Conservation (phyloP, 2,888 invertebrate genomes). For the Eumacrocentrus americanus region DNA sequence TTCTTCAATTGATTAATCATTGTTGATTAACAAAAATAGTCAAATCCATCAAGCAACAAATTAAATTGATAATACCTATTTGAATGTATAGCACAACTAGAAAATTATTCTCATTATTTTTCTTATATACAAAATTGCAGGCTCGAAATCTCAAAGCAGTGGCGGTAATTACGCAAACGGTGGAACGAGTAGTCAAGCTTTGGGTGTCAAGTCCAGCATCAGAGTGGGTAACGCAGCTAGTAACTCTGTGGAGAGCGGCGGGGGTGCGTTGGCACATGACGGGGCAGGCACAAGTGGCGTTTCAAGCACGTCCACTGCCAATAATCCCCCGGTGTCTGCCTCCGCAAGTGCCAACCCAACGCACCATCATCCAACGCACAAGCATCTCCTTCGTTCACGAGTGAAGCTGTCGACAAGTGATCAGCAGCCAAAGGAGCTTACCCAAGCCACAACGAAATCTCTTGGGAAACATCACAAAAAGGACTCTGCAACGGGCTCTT, state of each 20-base stretch:
- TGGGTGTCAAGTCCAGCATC: slow-evolving; percentile 60
- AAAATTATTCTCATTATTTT: neutral
- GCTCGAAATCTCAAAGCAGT: slow-evolving; percentile 44
- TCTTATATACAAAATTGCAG: slow-evolving; percentile 27
- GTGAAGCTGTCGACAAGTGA: slow-evolving; percentile 51
- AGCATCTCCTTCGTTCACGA: slow-evolving; percentile 56
- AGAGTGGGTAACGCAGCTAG: slow-evolving; percentile 62
- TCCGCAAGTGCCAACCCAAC: slow-evolving; percentile 61
- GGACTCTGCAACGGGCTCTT: slow-evolving; percentile 70
- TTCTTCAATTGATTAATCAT: neutral
- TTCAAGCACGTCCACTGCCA: slow-evolving; percentile 51
- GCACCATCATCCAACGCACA: slow-evolving; percentile 61
- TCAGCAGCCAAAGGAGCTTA: slow-evolving; percentile 49
- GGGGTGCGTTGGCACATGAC: slow-evolving; percentile 60
- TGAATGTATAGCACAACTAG: no score
- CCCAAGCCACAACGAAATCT: slow-evolving; percentile 59
- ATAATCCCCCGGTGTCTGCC: slow-evolving; percentile 56
- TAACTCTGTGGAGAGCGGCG: slow-evolving; percentile 60
- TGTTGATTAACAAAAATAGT: no score
- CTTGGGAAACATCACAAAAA: slow-evolving; percentile 57
- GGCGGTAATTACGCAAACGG: slow-evolving; percentile 49
- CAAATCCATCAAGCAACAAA: no score
- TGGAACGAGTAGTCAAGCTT: slow-evolving; percentile 55
- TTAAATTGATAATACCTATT: neutral
- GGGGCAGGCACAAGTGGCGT: slow-evolving; percentile 59